These are phyloP conservation scores for Drosophila cracens DNA, from an alignment of 2,888 invertebrate genomes.

Conservation along the genomic window DNA sequence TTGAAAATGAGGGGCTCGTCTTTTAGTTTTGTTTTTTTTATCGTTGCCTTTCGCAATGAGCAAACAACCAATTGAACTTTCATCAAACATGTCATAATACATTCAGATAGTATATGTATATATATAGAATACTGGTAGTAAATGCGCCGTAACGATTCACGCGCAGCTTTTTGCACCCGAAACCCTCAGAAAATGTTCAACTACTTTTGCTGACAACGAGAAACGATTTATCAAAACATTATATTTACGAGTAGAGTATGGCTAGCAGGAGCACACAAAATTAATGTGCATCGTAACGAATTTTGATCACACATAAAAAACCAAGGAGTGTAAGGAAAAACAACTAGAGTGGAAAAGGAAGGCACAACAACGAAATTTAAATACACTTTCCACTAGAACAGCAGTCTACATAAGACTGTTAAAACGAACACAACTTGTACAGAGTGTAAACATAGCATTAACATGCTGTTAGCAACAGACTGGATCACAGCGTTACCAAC, in stretches of 20 bases:
- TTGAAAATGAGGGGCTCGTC: conserved; percentile 32
- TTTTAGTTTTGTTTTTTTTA: conserved; percentile 1
- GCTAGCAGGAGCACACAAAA: conserved; percentile 13
- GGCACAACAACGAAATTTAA: background rate
- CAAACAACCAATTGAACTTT: conserved; percentile 13
- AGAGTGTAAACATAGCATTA: background rate
- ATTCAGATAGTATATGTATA: conserved; percentile 5
- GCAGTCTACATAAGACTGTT: background rate
- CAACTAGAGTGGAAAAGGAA: background rate
- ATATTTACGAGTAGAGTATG: conserved; percentile 7
- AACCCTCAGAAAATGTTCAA: conserved; percentile 15
- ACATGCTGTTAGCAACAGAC: background rate
- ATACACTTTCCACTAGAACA: background rate
- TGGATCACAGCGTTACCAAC: background rate
- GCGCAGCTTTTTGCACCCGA: conserved; percentile 49
- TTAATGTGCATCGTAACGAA: conserved; percentile 18
- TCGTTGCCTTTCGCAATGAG: conserved; percentile 1
- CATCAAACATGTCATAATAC: background rate
- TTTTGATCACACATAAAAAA: conserved; percentile 24
- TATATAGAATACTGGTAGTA: background rate
- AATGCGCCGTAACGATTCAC: conserved; percentile 51
- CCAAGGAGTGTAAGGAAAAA: background rate
- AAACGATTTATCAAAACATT: conserved; percentile 59
- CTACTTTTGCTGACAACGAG: conserved; percentile 37
- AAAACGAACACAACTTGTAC: no score